phyloP scores from a whole-genome alignment of 64 coral and sea anemone species.

The Catalaphyllia jardinei region DNA sequence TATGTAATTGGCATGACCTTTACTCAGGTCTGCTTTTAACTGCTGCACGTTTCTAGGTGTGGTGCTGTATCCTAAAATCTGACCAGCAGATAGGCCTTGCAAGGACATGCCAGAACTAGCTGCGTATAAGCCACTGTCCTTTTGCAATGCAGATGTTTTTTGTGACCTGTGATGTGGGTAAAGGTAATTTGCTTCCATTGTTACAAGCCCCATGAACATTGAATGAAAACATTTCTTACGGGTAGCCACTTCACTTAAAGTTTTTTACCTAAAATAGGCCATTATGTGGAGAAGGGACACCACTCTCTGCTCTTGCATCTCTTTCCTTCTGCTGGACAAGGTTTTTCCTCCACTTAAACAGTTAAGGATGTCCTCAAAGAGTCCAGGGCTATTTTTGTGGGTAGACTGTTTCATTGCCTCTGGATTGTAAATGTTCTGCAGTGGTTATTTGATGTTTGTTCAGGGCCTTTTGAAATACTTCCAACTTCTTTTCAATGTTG shows the following conservation, averaged over 20 bases:
- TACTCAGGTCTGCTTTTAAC: neutral
- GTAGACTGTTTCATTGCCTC: neutral
- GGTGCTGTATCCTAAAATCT: neutral
- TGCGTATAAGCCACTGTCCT: neutral
- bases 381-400: neutral
- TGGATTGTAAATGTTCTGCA: neutral
- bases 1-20: neutral
- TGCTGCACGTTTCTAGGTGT: neutral
- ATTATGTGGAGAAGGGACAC: neutral
- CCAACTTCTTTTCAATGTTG: neutral
- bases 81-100: neutral
- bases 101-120: neutral
- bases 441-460: neutral
- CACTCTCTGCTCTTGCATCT: neutral
- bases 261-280: neutral
- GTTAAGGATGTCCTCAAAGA: neutral
- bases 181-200: neutral
- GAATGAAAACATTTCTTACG: neutral
- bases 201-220: neutral
- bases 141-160: constrained; percentile 1
- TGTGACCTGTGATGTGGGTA: neutral
- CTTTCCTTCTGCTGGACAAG: neutral
- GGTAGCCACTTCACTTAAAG: neutral
- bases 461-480: neutral
- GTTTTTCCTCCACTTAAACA: neutral